Evolutionary conservation across 2,888 invertebrate species (phyloP), one percentile per base, ranked within the genome.

Genomic region (Anoplius nigerrimus): DNA sequence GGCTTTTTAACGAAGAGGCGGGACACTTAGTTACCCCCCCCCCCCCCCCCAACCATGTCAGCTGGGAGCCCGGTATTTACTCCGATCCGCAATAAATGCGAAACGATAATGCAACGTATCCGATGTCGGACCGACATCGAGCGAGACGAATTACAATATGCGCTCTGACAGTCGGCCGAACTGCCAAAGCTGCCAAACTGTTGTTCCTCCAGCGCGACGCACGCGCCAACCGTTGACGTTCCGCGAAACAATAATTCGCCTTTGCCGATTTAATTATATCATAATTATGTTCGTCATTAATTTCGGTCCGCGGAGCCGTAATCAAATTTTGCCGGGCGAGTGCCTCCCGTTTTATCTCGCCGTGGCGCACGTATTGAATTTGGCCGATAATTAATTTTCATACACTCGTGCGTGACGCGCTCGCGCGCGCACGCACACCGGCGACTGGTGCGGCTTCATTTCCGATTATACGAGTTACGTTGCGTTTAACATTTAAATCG

Each of bases 1-100:
- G 71, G 71, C 69, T 76, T 78, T 78, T 78, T 79, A 78, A 78
- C 74, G 76, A 76, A 76, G 71, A 72, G 74, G 51, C 67, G 57
- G 70, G 71, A 75, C 73, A 76, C 76, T 78, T 74, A 74, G 71
- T 78, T 76, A 78, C 60, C 66, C n/a, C n/a, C n/a, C n/a, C n/a
- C n/a, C n/a, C n/a, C n/a, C n/a, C n/a, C n/a, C n/a, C 62, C 61
- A 54, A 61, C 59, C 63, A 59, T 51, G 60, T 46, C 52, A 52
- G 24, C 51, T 52, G 56, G 11, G 34, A 13, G 4, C 1, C 34
- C 34, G 11, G 34, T 34, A 34, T 34, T 34, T 34, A 34, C 34
- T 5, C 11, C 6, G 11, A 2, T 34, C 34, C 34, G 34, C 8
- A 13, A 34, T 34, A 11, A 34, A 34, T 34, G 34, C 8, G 11